Conservation (phyloP, 1,140 invertebrate species). For the Scaptomyza hsui region DNA sequence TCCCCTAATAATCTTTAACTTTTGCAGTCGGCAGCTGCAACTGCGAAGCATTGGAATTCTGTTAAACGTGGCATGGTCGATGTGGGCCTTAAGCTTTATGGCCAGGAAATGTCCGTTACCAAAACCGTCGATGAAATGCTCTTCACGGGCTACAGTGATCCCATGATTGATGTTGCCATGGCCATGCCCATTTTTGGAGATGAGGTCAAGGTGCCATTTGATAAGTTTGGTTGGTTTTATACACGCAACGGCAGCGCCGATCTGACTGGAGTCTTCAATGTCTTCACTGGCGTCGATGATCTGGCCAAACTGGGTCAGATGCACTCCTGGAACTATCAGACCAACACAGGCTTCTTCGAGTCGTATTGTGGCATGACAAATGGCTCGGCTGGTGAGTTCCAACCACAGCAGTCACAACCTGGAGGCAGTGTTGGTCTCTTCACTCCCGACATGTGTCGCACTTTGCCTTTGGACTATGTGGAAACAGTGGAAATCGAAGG, state of each 20-base stretch:
- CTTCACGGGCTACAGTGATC: slow-evolving; percentile 91
- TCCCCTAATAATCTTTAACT: neutral
- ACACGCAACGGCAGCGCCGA: slow-evolving; percentile 90
- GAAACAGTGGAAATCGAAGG: slow-evolving; percentile 85
- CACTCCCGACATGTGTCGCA: slow-evolving; percentile 89
- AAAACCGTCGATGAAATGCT: slow-evolving; percentile 90
- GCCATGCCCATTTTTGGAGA: slow-evolving; percentile 85
- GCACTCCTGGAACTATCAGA: slow-evolving; percentile 88
- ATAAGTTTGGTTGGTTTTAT: slow-evolving; percentile 93
- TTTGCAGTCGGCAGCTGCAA: slow-evolving; percentile 89
- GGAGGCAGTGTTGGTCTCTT: slow-evolving; percentile 87
- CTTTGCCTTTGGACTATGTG: slow-evolving; percentile 86
- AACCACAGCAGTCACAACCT: slow-evolving; percentile 87
- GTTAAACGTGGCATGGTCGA: slow-evolving; percentile 86
- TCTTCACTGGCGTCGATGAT: slow-evolving; percentile 87
- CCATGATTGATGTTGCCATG: slow-evolving; percentile 87
- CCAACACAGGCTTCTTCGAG: slow-evolving; percentile 86
- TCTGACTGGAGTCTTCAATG: slow-evolving; percentile 90
- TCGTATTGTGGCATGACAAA: slow-evolving; percentile 86
- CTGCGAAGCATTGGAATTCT: slow-evolving; percentile 85
- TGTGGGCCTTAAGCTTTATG: slow-evolving; percentile 85
- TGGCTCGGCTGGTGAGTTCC: slow-evolving; percentile 91
- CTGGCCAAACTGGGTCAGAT: slow-evolving; percentile 87
- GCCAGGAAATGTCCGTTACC: slow-evolving; percentile 86
- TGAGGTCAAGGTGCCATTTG: slow-evolving; percentile 86